These are phyloP conservation scores for Drosophila mulleri DNA, from an alignment of 2,888 invertebrate species.

Conservation along the genomic window DNA sequence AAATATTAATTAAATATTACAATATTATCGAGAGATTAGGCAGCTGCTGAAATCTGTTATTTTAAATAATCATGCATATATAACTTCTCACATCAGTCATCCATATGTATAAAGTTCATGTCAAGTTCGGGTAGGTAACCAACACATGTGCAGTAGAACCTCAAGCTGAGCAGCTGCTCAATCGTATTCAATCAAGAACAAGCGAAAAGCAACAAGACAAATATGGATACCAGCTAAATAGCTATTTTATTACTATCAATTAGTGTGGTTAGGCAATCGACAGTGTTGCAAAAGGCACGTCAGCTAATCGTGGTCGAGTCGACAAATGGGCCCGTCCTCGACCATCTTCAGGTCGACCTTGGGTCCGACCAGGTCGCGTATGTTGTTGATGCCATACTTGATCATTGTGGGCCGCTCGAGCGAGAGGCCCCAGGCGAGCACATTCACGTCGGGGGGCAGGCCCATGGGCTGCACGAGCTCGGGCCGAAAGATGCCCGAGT, in stretches of 20 bases:
- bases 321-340: neutral
- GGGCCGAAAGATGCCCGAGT: slow-evolving; percentile 98
- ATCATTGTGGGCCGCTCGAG: slow-evolving; percentile 1
- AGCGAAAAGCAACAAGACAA: too few relatives aligned
- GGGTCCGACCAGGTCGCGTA: neutral
- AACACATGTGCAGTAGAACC: too few relatives aligned
- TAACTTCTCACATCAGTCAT: too few relatives aligned
- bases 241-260: neutral
- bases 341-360: slow-evolving; percentile 2
- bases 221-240: neutral
- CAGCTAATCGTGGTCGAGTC: neutral
- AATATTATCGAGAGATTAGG: too few relatives aligned
- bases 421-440: slow-evolving; percentile 82
- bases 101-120: too few relatives aligned
- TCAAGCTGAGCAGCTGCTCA: too few relatives aligned
- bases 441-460: slow-evolving; percentile 95
- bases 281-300: neutral
- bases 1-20: too few relatives aligned
- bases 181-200: too few relatives aligned
- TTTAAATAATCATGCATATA: too few relatives aligned
- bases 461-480: slow-evolving; percentile 99
- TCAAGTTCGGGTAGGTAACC: too few relatives aligned
- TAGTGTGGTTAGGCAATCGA: neutral
- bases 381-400: slow-evolving; percentile 6
- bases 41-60: too few relatives aligned